A percentile compares a stretch with the other conserved stretches of the same genome.
Conservation (phyloP, 2,797 vertebrate genomes). For the Acanthis flammea region DNA sequence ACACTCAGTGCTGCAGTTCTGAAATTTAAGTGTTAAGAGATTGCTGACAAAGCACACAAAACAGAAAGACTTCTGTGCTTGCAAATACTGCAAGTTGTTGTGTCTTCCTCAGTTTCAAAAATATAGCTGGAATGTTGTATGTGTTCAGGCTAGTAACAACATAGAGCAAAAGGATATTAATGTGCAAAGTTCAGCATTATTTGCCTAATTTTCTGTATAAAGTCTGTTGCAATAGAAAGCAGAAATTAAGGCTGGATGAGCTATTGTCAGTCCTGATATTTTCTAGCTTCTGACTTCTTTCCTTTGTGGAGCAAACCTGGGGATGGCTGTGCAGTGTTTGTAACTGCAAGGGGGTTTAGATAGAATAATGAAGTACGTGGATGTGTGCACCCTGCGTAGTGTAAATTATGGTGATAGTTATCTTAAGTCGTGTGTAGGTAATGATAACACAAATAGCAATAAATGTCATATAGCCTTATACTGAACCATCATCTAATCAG, state of each 20-base stretch:
- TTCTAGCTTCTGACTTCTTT: not conserved
- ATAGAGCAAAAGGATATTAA: not conserved
- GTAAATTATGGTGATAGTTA: constrained; percentile 49
- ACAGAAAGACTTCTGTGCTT: not conserved
- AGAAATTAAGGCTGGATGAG: not conserved
- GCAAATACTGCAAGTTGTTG: not conserved
- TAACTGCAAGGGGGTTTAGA: not conserved
- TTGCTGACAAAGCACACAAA: not conserved
- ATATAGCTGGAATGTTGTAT: not conserved
- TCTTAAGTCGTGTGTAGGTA: constrained; percentile 39
- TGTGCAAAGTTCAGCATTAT: not conserved
- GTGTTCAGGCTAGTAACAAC: not conserved
- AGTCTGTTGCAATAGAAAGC: not conserved
- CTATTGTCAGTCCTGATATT: not conserved
- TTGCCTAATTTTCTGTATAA: not conserved
- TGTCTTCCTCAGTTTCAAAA: not conserved
- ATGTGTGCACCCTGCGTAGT: not conserved
- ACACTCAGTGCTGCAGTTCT: not conserved
- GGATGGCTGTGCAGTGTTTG: not conserved
- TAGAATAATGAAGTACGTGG: not conserved
- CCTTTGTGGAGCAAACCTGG: not conserved
- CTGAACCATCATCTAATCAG: constrained; percentile 59
- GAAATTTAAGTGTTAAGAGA: not conserved
- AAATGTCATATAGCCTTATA: constrained; percentile 38
- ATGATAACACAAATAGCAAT: constrained; percentile 59